These are phyloP conservation scores for Bradypodion ventrale DNA, from an alignment of 2,797 vertebrate species.

Conservation along the genomic window DNA sequence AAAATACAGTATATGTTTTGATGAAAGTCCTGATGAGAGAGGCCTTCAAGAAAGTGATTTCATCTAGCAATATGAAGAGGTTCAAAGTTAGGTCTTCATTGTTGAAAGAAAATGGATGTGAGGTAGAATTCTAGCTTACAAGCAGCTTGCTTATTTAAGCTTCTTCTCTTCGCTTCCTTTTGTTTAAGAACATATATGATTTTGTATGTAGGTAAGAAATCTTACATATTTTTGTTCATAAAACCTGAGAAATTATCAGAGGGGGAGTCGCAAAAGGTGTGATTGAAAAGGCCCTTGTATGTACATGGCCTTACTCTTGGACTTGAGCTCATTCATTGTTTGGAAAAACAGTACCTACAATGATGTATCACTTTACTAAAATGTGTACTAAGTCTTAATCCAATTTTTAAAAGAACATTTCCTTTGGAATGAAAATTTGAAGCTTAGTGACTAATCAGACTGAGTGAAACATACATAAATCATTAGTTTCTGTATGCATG, in stretches of 20 bases:
- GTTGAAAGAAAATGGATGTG: background rate
- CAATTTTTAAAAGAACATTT: background rate
- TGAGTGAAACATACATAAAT: slow-evolving; percentile 9
- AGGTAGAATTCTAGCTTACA: background rate
- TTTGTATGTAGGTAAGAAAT: background rate
- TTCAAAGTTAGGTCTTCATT: background rate
- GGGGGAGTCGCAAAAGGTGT: no score
- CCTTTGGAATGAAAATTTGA: background rate
- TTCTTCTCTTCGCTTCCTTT: no score
- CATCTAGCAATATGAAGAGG: no score
- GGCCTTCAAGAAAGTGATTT: no score
- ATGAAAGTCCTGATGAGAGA: no score
- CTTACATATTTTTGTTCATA: background rate
- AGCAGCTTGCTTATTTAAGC: background rate
- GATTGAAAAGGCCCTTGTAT: no score
- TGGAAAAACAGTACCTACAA: background rate
- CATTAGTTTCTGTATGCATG: background rate
- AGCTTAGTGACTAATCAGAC: background rate
- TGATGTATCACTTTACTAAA: background rate
- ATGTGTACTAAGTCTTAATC: background rate
- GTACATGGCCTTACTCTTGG: no score
- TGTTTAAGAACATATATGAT: background rate
- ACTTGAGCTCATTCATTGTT: background rate
- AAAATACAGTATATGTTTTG: no score
- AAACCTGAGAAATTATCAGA: no score